Evolutionary conservation across 1,140 invertebrate species (phyloP), one percentile per base, ranked within the genome.

Genomic region (Glossosoma conforme): DNA sequence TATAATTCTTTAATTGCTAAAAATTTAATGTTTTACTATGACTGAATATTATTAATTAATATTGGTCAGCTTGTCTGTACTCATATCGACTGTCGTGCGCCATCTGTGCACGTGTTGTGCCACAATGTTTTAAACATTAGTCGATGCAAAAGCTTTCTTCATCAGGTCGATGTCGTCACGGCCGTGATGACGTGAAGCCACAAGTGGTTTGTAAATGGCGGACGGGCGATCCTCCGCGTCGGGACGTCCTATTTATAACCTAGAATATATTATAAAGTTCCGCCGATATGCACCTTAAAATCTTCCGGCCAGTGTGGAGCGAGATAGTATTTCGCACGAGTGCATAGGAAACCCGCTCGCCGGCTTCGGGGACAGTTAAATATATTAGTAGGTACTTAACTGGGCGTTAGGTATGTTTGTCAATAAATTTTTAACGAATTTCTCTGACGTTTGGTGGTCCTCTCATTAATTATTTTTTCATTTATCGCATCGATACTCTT

Each of bases 161-260:
- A 62, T 63, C 56, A 56, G 61, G 65, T 63, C 67, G 67, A 66
- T 70, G 70, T 70, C 68, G 69, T 72, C 67, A 66, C 64, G 62
- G 62, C 60, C 13, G n/a, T 32, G 49, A 52, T 52, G 49, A 52
- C 49, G 49, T 52, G 51, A 64, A 67, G 63, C 52, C 67, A 68
- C 65, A 69, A 70, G 68, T 69, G 63, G 64, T 68, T 61, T 63
- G 68, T 72, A 74, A n/a, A 74, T 72, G 71, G 71, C 71, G 71
- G 67, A 69, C 67, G 63, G 67, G 69, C 68, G 67, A 63, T 69
- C 69, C 70, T 70, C 68, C 70, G 68, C 69, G 70, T 72, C 67
- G 65, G 65, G 66, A 67, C 68, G 67, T 66, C 69, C 71, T 74
- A 74, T 74, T 74, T 72, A 72, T 74, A 74, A 74, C 71, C 70